phyloP scores from a whole-genome alignment of 2,888 invertebrate species.

The Synanthedon formicaeformis region DNA sequence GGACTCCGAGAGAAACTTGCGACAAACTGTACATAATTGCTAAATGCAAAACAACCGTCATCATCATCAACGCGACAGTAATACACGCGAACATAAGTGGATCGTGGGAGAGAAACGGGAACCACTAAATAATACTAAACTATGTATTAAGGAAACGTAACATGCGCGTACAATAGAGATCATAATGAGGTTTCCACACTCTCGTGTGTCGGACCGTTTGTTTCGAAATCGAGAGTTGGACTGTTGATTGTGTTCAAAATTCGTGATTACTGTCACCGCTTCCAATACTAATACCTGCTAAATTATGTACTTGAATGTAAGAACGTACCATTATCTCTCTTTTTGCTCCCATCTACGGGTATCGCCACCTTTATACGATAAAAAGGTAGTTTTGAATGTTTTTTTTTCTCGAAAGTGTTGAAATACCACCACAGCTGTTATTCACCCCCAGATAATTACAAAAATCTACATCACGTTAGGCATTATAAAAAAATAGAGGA shows the following conservation, averaged over 20 bases:
- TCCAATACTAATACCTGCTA: too few species aligned
- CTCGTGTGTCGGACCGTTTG: slow-evolving; percentile 46
- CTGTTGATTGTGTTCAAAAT: not conserved
- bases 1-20: slow-evolving; percentile 55
- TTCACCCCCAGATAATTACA: too few species aligned
- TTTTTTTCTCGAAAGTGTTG: too few species aligned
- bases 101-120: slow-evolving; percentile 68
- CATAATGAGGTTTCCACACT: slow-evolving; percentile 61
- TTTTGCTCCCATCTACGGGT: too few species aligned
- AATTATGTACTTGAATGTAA: too few species aligned
- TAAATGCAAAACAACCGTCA: slow-evolving; percentile 61
- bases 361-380: too few species aligned
- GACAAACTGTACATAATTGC: slow-evolving; percentile 62
- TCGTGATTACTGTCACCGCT: slow-evolving; percentile 1
- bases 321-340: too few species aligned
- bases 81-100: slow-evolving; percentile 55
- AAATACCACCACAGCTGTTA: too few species aligned
- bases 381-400: too few species aligned
- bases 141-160: slow-evolving; percentile 47
- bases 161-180: slow-evolving; percentile 47
- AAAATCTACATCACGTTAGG: too few species aligned
- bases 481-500: slow-evolving; percentile 7
- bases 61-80: slow-evolving; percentile 55
- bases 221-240: slow-evolving; percentile 55
- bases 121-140: slow-evolving; percentile 35